Evolutionary conservation across 2,888 invertebrate genomes (phyloP).

Genomic region (Acrobasis consociella): DNA sequence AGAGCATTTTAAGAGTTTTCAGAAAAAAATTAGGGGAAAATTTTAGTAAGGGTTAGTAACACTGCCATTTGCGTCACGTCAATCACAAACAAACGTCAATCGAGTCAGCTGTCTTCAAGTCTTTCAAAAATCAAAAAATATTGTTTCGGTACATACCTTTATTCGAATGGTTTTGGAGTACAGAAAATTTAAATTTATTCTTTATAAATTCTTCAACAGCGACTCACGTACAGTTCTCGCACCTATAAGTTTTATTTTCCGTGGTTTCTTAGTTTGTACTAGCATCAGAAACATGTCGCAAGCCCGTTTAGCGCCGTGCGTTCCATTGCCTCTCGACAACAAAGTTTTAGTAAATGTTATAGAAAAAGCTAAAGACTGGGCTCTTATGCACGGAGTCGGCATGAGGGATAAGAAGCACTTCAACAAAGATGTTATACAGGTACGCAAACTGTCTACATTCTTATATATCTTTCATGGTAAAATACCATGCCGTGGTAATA

Average conservation of each 20-base stretch:
- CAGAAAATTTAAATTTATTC: neutral
- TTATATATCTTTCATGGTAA: too few relatives aligned
- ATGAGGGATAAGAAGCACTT: constrained; percentile 88
- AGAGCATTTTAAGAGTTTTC: too few relatives aligned
- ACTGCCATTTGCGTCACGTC: too few relatives aligned
- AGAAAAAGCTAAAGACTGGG: constrained; percentile 91
- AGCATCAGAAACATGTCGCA: constrained; percentile 54
- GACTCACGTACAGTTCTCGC: neutral
- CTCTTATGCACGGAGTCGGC: constrained; percentile 91
- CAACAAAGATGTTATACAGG: constrained; percentile 86
- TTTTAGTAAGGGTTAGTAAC: too few relatives aligned
- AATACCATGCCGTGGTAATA: neutral
- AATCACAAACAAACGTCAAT: too few relatives aligned
- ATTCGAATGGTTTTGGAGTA: neutral
- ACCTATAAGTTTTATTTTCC: neutral
- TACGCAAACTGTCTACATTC: constrained; percentile 37
- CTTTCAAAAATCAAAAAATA: neutral
- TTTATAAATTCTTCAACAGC: neutral
- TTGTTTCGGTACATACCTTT: too few relatives aligned
- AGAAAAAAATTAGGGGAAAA: too few relatives aligned
- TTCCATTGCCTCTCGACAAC: constrained; percentile 86
- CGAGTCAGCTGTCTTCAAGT: neutral
- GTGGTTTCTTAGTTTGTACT: neutral
- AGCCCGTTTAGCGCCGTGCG: constrained; percentile 79
- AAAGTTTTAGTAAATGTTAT: constrained; percentile 85